Evolutionary conservation across 1,140 invertebrate genomes (phyloP), one percentile per base, ranked within the genome.

Genomic region (Nomia melanderi): DNA sequence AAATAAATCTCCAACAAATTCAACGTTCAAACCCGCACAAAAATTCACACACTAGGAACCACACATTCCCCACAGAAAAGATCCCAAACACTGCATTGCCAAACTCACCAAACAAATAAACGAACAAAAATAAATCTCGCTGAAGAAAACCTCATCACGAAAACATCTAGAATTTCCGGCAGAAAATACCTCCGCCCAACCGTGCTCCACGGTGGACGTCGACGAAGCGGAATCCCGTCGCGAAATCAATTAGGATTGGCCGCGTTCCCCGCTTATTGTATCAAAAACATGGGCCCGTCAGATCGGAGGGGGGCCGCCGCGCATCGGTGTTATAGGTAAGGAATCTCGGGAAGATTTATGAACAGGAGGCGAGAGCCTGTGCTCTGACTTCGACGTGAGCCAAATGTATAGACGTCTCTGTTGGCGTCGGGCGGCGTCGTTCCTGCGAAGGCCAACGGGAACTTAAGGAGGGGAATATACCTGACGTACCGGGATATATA

Each of bases 381-480:
- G 50, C 65, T 56, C 64, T 80, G 81, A 83, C 69, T 84, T 77
- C 67, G 82, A 84, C 77, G 39, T 73, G 81, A 76, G 47, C 60
- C 54, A 82, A 82, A 83, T 83, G 76, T 83, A 79, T 82, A 83
- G 82, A 73, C 65, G 64, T 62, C 29, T 12, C 56, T 44, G 50
- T 62, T 66, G 67, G 62, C 53, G 41, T 50, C 29, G 60, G 33
- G 3, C 50, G 69, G 65, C n/a, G 33, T 41, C 31, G 70, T 53
- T 36, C 54, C 14, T 20, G 65, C 27, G 76, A 14, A 47, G 25
- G 25, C 69, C 79, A 83, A 73, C 66, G 72, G 67, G 82, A 80
- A 77, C 78, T 84, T 84, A 83, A 83, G 64, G 73, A 77, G 69
- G 69, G 64, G 82, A 73, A 83, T 83, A 84, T 84, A 84, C 63